phyloP scores from a whole-genome alignment of 2,888 invertebrate species.

The Flexamia atlantica region DNA sequence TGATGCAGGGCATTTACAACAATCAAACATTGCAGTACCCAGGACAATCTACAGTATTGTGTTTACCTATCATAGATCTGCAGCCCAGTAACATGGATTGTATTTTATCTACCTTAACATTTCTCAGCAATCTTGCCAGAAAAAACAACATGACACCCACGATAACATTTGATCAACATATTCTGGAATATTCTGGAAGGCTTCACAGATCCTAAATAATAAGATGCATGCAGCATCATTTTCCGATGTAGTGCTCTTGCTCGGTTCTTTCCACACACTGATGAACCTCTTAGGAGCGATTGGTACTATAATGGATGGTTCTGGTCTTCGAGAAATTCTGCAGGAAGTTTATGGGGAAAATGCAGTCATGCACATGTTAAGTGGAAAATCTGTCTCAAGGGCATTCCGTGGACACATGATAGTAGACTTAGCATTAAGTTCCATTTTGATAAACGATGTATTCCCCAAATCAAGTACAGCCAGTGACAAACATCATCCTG shows the following conservation, averaged over 20 bases:
- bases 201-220: not conserved
- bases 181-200: constrained; percentile 10
- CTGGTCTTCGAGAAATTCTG: not conserved
- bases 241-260: not conserved
- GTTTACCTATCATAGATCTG: not conserved
- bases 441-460: not conserved
- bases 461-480: no score
- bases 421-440: not conserved
- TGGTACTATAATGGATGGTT: not conserved
- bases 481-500: not conserved
- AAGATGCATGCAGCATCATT: not conserved
- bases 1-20: not conserved
- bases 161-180: constrained; percentile 11
- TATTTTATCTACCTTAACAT: not conserved
- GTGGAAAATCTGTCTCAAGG: not conserved
- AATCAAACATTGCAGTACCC: not conserved
- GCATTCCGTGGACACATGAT: not conserved
- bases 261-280: constrained; percentile 10
- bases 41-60: no score
- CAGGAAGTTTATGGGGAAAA: constrained; percentile 3
- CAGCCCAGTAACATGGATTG: not conserved
- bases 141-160: not conserved
- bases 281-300: not conserved
- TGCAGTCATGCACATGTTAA: not conserved
- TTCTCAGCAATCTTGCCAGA: not conserved